phyloP scores from a whole-genome alignment of 1,140 invertebrate species.

The Tribolium castaneum region DNA sequence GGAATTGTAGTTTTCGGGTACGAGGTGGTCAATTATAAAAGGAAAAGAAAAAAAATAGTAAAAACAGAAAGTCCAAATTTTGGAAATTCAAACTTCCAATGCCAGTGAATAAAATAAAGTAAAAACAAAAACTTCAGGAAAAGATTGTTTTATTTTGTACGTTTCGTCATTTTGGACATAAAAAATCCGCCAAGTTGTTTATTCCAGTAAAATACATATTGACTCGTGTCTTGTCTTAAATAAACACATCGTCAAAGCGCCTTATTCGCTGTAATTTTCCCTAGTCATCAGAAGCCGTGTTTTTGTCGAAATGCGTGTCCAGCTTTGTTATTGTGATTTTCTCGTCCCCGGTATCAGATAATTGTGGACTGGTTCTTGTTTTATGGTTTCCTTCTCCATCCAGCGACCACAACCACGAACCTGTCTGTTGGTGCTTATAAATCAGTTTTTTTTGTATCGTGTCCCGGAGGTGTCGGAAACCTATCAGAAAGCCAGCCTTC shows the following conservation, averaged over 20 bases:
- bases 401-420: neutral
- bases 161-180: too few relatives aligned
- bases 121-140: too few relatives aligned
- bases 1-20: neutral
- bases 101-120: too few relatives aligned
- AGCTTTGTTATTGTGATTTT: neutral
- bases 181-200: too few relatives aligned
- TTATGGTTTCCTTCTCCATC: slow-evolving; percentile 1
- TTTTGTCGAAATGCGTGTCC: neutral
- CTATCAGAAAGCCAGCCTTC: slow-evolving; percentile 48
- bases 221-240: too few relatives aligned
- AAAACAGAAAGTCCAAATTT: too few relatives aligned
- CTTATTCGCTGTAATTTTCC: too few relatives aligned
- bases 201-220: too few relatives aligned
- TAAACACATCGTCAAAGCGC: too few relatives aligned
- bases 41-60: neutral
- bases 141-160: too few relatives aligned
- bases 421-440: slow-evolving; percentile 18
- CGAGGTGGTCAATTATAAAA: neutral
- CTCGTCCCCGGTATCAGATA: neutral
- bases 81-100: too few relatives aligned
- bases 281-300: too few relatives aligned
- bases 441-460: slow-evolving; percentile 19
- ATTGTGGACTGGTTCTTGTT: slow-evolving; percentile 4
- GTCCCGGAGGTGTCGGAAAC: slow-evolving; percentile 42